phyloP scores from a whole-genome alignment of 2,888 invertebrate species.

The Agriopis leucophaearia region DNA sequence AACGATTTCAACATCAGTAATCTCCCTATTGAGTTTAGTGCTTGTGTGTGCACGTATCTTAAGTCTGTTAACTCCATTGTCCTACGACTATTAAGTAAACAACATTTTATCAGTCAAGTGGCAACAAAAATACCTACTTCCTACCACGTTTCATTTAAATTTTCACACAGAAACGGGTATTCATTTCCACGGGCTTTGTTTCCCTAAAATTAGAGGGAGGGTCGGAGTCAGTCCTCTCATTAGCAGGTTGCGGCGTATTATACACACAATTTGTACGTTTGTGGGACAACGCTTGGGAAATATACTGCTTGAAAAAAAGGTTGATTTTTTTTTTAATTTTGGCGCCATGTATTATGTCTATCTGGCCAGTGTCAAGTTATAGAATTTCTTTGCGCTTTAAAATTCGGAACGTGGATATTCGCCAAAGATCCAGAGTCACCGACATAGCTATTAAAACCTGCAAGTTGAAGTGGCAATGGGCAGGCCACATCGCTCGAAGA shows the following conservation, averaged over 20 bases:
- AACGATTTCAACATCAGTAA: no score
- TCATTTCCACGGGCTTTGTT: conserved; percentile 53
- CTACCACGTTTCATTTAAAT: conserved; percentile 19
- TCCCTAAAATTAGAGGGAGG: conserved; percentile 56
- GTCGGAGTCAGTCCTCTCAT: conserved; percentile 56
- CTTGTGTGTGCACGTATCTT: no score
- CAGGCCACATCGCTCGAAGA: no score
- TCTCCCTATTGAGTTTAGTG: no score
- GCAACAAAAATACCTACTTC: conserved; percentile 9
- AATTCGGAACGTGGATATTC: no score
- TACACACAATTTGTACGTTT: conserved; percentile 31
- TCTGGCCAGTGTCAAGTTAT: no score
- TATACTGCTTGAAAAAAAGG: neutral
- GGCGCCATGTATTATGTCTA: no score
- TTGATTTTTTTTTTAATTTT: neutral
- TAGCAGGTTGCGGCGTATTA: conserved; percentile 45
- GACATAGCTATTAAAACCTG: no score
- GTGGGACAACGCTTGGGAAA: conserved; percentile 12
- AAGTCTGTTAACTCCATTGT: neutral
- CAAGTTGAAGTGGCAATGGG: no score
- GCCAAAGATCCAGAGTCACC: no score
- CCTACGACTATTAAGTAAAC: neutral
- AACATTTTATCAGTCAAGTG: conserved; percentile 12
- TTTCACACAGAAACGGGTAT: conserved; percentile 23
- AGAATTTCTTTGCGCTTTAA: no score